phyloP scores from a whole-genome alignment of 2,888 invertebrate genomes.

The Xylocampa areola region DNA sequence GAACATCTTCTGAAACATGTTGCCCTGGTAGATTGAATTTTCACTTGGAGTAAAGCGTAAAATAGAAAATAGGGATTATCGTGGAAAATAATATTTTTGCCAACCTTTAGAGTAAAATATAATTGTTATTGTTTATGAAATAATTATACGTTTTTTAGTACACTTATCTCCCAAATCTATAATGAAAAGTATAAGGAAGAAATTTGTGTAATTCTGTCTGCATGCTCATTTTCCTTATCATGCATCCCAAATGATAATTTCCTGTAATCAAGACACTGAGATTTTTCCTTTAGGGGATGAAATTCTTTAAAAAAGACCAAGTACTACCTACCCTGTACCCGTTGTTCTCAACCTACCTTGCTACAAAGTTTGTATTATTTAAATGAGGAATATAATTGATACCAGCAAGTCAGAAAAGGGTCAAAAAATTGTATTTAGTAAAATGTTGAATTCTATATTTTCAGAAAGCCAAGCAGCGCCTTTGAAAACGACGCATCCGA shows the following conservation, averaged over 20 bases:
- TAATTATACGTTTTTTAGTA: no score
- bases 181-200: conserved; percentile 17
- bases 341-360: neutral
- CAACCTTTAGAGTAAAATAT: no score
- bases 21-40: conserved; percentile 18
- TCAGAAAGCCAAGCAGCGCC: no score
- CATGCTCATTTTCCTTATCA: conserved; percentile 39
- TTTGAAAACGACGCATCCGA: neutral
- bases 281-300: conserved; percentile 10
- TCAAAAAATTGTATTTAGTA: no score
- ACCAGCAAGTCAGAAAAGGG: no score
- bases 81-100: no score
- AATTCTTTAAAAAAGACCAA: neutral
- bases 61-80: neutral
- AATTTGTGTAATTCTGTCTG: conserved; percentile 13
- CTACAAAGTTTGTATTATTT: neutral
- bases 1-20: conserved; percentile 5
- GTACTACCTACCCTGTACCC: neutral
- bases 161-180: neutral
- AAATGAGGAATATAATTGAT: neutral
- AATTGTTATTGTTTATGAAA: no score
- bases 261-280: conserved; percentile 38
- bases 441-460: no score
- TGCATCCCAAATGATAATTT: conserved; percentile 48
- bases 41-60: neutral